phyloP scores from a whole-genome alignment of 2,113 vertebrate genomes.

The Pluvialis apricaria region DNA sequence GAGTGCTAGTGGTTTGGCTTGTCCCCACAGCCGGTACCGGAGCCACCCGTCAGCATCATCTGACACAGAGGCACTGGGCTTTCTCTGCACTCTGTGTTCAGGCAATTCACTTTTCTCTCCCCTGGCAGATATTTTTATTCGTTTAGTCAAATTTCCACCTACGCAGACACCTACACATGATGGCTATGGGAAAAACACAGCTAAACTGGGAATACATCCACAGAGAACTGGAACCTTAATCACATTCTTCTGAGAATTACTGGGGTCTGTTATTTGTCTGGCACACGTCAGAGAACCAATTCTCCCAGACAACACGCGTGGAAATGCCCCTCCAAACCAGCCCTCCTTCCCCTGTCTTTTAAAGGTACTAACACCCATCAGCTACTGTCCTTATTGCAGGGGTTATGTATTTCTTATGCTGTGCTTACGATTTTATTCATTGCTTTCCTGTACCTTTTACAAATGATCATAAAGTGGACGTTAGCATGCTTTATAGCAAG shows the following conservation, averaged over 20 bases:
- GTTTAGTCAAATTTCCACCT: constrained; percentile 28
- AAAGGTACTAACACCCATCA: background rate
- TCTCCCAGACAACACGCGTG: background rate
- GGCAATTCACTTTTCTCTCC: background rate
- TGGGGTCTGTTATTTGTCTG: background rate
- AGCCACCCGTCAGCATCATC: background rate
- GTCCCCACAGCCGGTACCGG: background rate
- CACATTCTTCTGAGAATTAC: background rate
- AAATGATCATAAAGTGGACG: background rate
- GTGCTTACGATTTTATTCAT: background rate
- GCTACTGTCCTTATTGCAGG: background rate
- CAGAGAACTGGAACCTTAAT: background rate
- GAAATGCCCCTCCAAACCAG: background rate
- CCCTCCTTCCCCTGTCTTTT: background rate
- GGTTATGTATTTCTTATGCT: background rate
- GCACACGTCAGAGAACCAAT: background rate
- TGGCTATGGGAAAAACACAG: constrained; percentile 20
- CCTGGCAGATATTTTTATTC: constrained; percentile 11
- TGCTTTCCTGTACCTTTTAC: background rate
- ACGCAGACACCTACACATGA: constrained; percentile 9
- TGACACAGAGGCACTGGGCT: background rate
- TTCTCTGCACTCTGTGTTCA: background rate
- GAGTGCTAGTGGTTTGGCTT: background rate
- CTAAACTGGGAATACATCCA: background rate
- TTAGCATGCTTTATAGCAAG: background rate